phyloP scores from a whole-genome alignment of 2,888 invertebrate genomes.

The Apotomis turbidana region DNA sequence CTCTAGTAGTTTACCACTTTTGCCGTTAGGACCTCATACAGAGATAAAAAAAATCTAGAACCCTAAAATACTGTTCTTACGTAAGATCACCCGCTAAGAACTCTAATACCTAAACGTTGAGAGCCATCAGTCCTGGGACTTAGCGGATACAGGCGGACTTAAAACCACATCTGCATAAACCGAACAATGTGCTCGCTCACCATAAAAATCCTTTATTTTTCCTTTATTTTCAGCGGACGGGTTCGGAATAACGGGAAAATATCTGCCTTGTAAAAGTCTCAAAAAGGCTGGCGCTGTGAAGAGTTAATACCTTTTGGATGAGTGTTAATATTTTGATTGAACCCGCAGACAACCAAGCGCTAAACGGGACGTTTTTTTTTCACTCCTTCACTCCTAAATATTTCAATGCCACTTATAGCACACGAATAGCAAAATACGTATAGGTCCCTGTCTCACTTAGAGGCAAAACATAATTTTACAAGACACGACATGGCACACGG shows the following conservation, averaged over 20 bases:
- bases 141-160: conserved; percentile 13
- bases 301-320: neutral
- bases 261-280: neutral
- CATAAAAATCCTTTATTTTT: conserved; percentile 6
- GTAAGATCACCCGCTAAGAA: neutral
- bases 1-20: no score
- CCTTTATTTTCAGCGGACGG: conserved; percentile 8
- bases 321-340: neutral
- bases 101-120: conserved; percentile 4
- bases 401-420: no score
- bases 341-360: neutral
- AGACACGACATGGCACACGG: no score
- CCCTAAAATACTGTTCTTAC: neutral
- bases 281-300: conserved; percentile 10
- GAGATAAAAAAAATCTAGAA: no score
- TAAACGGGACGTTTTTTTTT: conserved; percentile 1
- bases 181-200: conserved; percentile 3
- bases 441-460: no score
- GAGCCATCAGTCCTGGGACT: conserved; percentile 8
- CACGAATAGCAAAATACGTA: no score
- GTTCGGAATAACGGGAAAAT: neutral
- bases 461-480: no score
- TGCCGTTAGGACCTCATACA: no score
- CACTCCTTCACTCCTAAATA: no score
- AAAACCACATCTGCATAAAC: conserved; percentile 24